Conservation (phyloP, 2,797 vertebrate genomes). For the Lophius americanus region DNA sequence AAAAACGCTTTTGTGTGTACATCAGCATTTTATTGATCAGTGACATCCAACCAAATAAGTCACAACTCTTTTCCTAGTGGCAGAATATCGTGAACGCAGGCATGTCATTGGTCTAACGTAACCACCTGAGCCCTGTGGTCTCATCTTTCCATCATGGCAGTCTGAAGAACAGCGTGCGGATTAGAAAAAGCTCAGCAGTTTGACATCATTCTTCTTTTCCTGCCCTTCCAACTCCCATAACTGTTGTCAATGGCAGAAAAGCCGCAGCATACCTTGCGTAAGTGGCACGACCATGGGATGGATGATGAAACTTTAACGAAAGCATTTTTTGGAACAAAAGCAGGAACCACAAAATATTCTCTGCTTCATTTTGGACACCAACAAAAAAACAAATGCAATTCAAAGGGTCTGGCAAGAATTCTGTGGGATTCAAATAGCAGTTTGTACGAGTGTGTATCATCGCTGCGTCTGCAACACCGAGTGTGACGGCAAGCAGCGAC, state of each 20-base stretch:
- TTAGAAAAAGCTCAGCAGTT: neutral
- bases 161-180: neutral
- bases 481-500: no score
- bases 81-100: neutral
- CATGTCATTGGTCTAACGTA: neutral
- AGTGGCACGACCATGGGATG: constrained; percentile 12
- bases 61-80: neutral
- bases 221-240: constrained; percentile 4
- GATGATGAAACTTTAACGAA: constrained; percentile 31
- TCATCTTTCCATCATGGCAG: neutral
- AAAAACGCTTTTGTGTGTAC: no score
- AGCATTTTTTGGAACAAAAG: constrained; percentile 21
- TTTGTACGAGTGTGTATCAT: constrained; percentile 9
- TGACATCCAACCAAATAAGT: constrained; percentile 6
- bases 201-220: neutral
- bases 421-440: no score
- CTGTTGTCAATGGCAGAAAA: constrained; percentile 11
- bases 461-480: constrained; percentile 11
- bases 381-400: constrained; percentile 5
- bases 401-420: no score
- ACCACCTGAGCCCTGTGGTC: neutral
- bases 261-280: constrained; percentile 5
- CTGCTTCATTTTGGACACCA: constrained; percentile 5
- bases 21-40: neutral
- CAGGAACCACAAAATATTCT: constrained; percentile 26